Conservation (phyloP, 2,797 vertebrate species). For the Lateolabrax maculatus region DNA sequence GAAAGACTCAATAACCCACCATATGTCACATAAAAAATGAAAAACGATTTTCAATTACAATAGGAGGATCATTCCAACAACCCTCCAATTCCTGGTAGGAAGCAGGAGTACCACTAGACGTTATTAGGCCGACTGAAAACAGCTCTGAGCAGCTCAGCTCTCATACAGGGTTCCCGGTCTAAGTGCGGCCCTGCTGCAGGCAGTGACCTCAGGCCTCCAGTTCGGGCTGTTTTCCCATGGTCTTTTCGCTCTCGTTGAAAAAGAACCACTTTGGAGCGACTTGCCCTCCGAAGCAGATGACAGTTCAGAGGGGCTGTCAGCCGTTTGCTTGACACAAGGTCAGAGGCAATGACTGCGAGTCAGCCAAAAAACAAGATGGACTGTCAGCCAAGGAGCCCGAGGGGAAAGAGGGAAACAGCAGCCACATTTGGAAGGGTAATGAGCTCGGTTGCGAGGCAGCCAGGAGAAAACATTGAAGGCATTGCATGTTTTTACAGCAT, state of each 20-base stretch:
- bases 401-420: constrained; percentile 42
- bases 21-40: not conserved
- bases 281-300: constrained; percentile 45
- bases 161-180: not conserved
- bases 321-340: constrained; percentile 60
- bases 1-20: not conserved
- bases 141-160: not conserved
- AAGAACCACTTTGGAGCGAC: not conserved
- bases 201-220: constrained; percentile 26
- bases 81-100: not conserved
- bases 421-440: constrained; percentile 80
- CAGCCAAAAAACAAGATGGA: constrained; percentile 65
- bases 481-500: constrained; percentile 62
- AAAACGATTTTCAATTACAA: not conserved
- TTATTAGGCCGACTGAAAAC: not conserved
- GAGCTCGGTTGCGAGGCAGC: constrained; percentile 64
- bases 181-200: not conserved
- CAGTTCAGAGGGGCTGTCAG: constrained; percentile 49
- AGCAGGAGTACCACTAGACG: not conserved
- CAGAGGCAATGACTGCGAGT: constrained; percentile 49
- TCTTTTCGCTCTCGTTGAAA: constrained; percentile 5
- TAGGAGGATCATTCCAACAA: not conserved
- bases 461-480: constrained; percentile 58
- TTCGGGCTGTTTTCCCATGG: not conserved
- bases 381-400: constrained; percentile 61